Conservation (phyloP, 2,113 vertebrate species). For the Opisthocomus hoazin region DNA sequence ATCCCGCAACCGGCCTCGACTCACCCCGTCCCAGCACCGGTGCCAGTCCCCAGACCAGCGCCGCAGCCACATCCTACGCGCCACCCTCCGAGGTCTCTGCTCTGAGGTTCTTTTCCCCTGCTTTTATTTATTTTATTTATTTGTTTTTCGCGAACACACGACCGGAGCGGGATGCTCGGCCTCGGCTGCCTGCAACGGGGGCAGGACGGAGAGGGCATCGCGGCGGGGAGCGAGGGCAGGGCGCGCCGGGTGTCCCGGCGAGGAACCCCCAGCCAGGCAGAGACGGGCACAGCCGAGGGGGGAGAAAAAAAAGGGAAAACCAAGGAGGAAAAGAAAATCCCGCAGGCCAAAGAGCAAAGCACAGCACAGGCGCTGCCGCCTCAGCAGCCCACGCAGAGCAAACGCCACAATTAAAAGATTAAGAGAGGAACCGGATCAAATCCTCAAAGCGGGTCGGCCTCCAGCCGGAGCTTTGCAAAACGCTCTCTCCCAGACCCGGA, state of each 20-base stretch:
- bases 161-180: background rate
- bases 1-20: background rate
- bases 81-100: background rate
- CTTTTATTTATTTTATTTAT: background rate
- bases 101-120: background rate
- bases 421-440: background rate
- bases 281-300: background rate
- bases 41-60: background rate
- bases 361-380: background rate
- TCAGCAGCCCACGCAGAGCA: background rate
- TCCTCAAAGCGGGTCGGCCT: background rate
- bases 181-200: background rate
- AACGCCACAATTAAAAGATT: background rate
- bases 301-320: background rate
- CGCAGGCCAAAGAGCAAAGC: background rate
- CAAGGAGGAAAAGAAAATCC: background rate
- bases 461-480: background rate
- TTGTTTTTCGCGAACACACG: rapidly evolving
- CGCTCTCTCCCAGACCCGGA: background rate
- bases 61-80: background rate
- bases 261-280: background rate
- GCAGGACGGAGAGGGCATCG: no score
- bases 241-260: rapidly evolving
- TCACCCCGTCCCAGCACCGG: no score
- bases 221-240: background rate